Conservation (phyloP, 1,140 invertebrate species). For the Drepana arcuata region DNA sequence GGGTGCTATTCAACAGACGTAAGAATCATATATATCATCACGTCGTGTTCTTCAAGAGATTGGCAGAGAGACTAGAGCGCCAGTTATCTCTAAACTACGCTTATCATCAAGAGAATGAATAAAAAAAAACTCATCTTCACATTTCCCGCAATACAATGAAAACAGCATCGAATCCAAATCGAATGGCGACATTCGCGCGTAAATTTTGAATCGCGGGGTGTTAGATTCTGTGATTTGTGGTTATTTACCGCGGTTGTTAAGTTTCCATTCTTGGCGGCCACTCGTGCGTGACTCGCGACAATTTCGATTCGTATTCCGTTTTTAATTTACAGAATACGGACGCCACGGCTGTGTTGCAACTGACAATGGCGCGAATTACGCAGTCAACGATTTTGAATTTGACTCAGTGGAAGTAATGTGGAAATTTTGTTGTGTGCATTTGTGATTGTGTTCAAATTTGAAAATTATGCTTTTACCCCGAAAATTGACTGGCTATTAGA, state of each 20-base stretch:
- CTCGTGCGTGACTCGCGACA: slow-evolving; percentile 55
- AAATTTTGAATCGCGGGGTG: slow-evolving; percentile 66
- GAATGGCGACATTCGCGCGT: slow-evolving; percentile 44
- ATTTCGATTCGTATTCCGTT: slow-evolving; percentile 54
- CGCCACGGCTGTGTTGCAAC: slow-evolving; percentile 5
- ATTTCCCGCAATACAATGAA: slow-evolving; percentile 24
- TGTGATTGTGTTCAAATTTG: too few relatives aligned
- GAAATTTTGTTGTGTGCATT: too few relatives aligned
- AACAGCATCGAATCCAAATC: slow-evolving; percentile 15
- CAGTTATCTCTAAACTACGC: too few relatives aligned
- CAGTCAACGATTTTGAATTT: not conserved
- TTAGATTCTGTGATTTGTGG: slow-evolving; percentile 66
- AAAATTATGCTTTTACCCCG: too few relatives aligned
- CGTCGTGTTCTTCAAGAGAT: too few relatives aligned
- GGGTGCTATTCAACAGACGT: too few relatives aligned
- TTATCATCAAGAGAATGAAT: too few relatives aligned
- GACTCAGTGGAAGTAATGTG: not conserved
- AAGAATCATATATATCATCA: too few relatives aligned
- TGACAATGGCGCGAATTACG: not conserved
- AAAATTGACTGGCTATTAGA: too few relatives aligned
- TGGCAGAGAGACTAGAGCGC: too few relatives aligned
- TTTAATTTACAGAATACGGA: slow-evolving; percentile 61
- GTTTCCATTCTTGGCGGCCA: slow-evolving; percentile 49
- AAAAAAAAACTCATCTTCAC: too few relatives aligned
- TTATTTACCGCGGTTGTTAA: slow-evolving; percentile 67